Percentiles rank a stretch among this genome's conserved stretches.
These are phyloP conservation scores for Diploscapter pachys DNA, from an alignment of 1,140 invertebrate species.

Conservation along the genomic window DNA sequence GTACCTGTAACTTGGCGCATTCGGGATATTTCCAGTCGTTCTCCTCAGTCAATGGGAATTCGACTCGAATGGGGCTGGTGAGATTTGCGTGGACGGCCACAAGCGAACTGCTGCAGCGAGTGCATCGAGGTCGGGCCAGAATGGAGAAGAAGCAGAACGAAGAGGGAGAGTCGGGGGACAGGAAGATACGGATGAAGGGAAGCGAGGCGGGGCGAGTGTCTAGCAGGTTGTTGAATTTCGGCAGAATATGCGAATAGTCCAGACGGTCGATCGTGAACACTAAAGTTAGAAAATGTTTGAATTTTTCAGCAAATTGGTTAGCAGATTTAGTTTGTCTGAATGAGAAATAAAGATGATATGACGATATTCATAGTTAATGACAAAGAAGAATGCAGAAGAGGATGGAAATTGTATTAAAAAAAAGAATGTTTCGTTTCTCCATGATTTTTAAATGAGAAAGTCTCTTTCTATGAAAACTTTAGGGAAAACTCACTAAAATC, in stretches of 20 bases:
- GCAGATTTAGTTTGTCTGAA: no score
- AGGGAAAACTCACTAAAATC: conserved; percentile 31
- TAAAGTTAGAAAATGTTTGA: conserved; percentile 16
- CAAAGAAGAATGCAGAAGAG: no score
- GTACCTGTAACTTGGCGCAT: conserved; percentile 38
- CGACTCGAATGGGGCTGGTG: conserved; percentile 38
- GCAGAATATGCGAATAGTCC: conserved; percentile 35
- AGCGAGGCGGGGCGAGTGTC: conserved; percentile 29
- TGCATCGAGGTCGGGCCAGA: conserved; percentile 19
- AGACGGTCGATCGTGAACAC: conserved; percentile 43
- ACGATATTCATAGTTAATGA: no score
- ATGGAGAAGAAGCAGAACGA: conserved; percentile 29
- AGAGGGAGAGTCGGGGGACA: conserved; percentile 12
- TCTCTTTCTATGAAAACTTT: not conserved
- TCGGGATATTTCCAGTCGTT: conserved; percentile 47
- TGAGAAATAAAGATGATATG: no score
- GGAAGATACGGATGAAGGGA: conserved; percentile 4
- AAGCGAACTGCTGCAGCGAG: conserved; percentile 34
- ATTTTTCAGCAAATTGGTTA: no score
- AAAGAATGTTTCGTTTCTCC: no score
- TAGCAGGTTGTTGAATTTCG: conserved; percentile 40
- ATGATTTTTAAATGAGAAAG: no score
- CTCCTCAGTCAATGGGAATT: conserved; percentile 36
- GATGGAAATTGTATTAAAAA: no score
- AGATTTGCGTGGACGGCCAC: conserved; percentile 28